Evolutionary conservation across 2,888 invertebrate species (phyloP), one percentile per base, ranked within the genome.

Genomic region (Stratiomys singularior): DNA sequence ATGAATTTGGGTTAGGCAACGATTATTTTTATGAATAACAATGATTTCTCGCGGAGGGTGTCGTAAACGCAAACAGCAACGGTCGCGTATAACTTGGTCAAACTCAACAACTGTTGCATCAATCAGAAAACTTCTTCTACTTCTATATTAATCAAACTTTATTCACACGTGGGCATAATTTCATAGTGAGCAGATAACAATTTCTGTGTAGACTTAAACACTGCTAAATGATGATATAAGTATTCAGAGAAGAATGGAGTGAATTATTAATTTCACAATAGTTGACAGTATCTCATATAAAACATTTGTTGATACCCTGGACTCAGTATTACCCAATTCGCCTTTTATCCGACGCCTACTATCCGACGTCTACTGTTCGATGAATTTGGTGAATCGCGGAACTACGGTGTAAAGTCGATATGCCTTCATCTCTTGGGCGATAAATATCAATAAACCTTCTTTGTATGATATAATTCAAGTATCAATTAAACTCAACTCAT

Each of bases 61-160:
- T 89, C 98, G 99, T 1, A 97, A 91, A 0, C 99, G 98, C 80
- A 98, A 91, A 1, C 96, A 97, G 85, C 96, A 95, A 66, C 97
- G 90, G 85, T 99, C 99, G 79, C 99, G 90, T 78, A 98, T 90
- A 9, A 98, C 93, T 81, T 99, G 91, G 0, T 98, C 98, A 30
- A 99, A 88, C 85, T 99, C 99, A 80, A 99, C 95, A 1, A 99
- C 95, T 56, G 92, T 91, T 99, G 99, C 98, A 99, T 98, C 81
- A 93, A 89, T 44, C 93, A 89, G 0, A 99, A 96, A 18, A 97
- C 94, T 80, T 93, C 89, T 88, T 99, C 99, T 79, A 98, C 97
- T 74, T 92, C 89, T 78, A 89, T 90, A 85, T 97, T 92, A 76
- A 99, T 96, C 71, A 96, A 88, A 60, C 90, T 87, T 0, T 87